Base-by-base conservation (phyloP, 2,113 vertebrate genomes). In the Syngnathus typhle region DNA sequence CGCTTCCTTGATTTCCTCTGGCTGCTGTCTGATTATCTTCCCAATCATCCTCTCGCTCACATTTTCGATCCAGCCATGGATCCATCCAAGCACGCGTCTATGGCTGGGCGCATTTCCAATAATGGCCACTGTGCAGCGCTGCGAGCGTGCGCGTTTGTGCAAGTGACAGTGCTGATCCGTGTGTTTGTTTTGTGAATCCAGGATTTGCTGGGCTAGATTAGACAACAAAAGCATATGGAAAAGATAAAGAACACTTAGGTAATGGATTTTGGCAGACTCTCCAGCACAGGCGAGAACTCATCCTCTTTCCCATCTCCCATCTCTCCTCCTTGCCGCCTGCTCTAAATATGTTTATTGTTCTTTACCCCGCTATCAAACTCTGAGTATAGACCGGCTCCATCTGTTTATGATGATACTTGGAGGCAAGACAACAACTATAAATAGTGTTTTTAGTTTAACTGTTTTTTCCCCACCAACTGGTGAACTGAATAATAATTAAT, bases 131-230 rank as follows among this genome's bases (percentile, higher is more conserved):
- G 68, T 72, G 84, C 27, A 62, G 77, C 67, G 74, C 88, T 88
- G 84, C 63, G 64, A 66, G 79, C 64, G 76, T 77, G 66, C 13
- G 5, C 21, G 59, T 39, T 64, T 47, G 36, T 37, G 49, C 46
- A 46, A 66, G 70, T 38, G 1, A 70, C 19, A 4, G 79, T 77
- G 66, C 68, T 86, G 82, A 92, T 88, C 87, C 82, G 77, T 88
- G 91, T 89, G 88, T 92, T 92, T 93, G 88, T 91, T 92, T 91
- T 91, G 88, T 90, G 88, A 90, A 77, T 89, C 88, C 87, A 76
- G 87, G 90, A 92, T 93, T 93, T 93, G 86, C 85, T 68, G 82
- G 82, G 90, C 91, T 92, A 92, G 93, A 93, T 94, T 91, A 93
- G 69, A 85, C 81, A 77, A 89, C 90, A 91, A 91, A 90, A 92